Percentiles rank a stretch among this genome's conserved stretches.
Conservation (phyloP, 2,888 invertebrate species). For the Erannis defoliaria region DNA sequence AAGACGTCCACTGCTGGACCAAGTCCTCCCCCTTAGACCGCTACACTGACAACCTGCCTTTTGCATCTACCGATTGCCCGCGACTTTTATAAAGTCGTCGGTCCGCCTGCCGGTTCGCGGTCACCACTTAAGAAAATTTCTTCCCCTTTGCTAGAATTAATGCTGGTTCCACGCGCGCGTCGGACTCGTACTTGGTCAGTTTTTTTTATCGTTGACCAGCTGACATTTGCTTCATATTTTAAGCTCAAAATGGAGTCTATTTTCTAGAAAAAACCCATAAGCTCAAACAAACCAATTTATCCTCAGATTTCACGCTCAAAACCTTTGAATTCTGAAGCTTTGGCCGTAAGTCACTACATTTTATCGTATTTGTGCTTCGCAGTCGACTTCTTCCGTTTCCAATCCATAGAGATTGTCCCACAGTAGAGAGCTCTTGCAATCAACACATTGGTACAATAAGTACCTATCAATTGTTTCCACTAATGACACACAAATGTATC, state of each 20-base stretch:
- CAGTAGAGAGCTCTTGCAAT: neutral
- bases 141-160: too few species aligned
- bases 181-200: too few species aligned
- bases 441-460: neutral
- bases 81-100: too few species aligned
- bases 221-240: neutral
- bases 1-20: too few species aligned
- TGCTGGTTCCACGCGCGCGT: too few species aligned
- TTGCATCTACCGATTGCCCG: too few species aligned
- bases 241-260: neutral
- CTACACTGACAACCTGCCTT: too few species aligned
- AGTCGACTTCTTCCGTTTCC: neutral
- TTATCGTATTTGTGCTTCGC: constrained; percentile 12
- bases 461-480: neutral
- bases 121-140: too few species aligned
- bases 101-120: too few species aligned
- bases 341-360: constrained; percentile 5
- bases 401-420: neutral
- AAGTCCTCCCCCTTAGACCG: too few species aligned
- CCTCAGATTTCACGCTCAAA: constrained; percentile 2
- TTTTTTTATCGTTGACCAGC: neutral
- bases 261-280: neutral
- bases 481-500: too few species aligned
- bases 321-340: constrained; percentile 3
- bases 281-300: constrained; percentile 5